Evolutionary conservation across 2,797 vertebrate species (phyloP), one percentile per base, ranked within the genome.

Genomic region (Hydrocynus forskahlii): DNA sequence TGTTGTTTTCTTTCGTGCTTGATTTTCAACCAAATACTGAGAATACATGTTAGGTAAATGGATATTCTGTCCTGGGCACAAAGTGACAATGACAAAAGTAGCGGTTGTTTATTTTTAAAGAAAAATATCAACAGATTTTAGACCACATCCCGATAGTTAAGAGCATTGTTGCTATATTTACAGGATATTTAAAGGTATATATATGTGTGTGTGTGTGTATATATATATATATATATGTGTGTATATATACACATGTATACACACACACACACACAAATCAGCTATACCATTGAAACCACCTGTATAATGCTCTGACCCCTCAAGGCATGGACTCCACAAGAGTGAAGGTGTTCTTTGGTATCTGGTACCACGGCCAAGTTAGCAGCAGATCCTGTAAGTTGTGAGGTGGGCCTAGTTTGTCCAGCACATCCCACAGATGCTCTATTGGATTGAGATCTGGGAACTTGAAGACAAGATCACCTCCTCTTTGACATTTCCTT

Each of bases 31-130:
- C 35, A 59, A 10, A 48, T 45, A 25, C 45, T 64, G 17, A 68
- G 13, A 45, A 43, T 74, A 50, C 12, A 12, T 50, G 62, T 81
- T 21, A 75, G 38, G 55, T 54, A 72, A 54, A 50, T 55, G 16
- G 16, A 64, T 3, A 57, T 82, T 76, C 45, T 43, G 63, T 45
- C 48, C 62, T 78, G 69, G 57, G 63, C 70, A 73, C 70, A 74
- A 81, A 69, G 69, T 81, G 77, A 40, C 25, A 62, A 21, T 23
- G 16, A 29, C 10, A 6, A 17, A n/a, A 66, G 50, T 59, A 16
- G 14, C 67, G 72, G 40, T 50, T 80, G 52, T 62, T 48, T 45
- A 21, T 75, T 79, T 69, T 17, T 3, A 12, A 60, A 52, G 23
- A 76, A 57, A 14, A 21, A 21, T 38, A 67, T n/a, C n/a, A 21